phyloP scores from a whole-genome alignment of 2,113 vertebrate genomes.

The Eurypyga helias region DNA sequence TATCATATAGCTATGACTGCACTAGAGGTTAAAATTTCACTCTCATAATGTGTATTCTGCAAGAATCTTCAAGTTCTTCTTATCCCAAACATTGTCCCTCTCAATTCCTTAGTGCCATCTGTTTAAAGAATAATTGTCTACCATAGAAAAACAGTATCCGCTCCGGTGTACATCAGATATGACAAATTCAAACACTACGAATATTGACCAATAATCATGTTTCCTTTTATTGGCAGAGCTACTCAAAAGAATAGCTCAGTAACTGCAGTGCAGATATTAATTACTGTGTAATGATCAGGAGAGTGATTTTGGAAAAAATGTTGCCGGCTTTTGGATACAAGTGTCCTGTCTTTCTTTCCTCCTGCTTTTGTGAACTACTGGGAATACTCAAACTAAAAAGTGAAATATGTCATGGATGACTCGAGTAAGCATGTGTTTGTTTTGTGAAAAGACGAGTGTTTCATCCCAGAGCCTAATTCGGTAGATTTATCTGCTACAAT shows the following conservation, averaged over 20 bases:
- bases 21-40: background rate
- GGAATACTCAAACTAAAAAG: conserved; percentile 20
- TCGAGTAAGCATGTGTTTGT: conserved; percentile 45
- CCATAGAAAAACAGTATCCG: background rate
- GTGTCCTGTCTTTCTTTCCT: background rate
- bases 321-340: background rate
- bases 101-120: background rate
- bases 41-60: background rate
- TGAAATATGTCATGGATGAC: conserved; percentile 2
- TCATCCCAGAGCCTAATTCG: conserved; percentile 66
- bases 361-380: background rate
- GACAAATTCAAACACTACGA: background rate
- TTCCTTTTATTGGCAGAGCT: background rate
- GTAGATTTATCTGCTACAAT: conserved; percentile 82
- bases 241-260: background rate
- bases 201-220: background rate
- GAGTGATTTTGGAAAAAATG: background rate
- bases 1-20: background rate
- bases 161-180: background rate
- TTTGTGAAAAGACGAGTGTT: conserved; percentile 64
- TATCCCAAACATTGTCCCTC: background rate
- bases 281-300: background rate
- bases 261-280: background rate
- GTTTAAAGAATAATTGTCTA: conserved; percentile 25
- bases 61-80: conserved; percentile 8